phyloP scores from a whole-genome alignment of 2,888 invertebrate genomes.

The Yponomeuta malinellus region DNA sequence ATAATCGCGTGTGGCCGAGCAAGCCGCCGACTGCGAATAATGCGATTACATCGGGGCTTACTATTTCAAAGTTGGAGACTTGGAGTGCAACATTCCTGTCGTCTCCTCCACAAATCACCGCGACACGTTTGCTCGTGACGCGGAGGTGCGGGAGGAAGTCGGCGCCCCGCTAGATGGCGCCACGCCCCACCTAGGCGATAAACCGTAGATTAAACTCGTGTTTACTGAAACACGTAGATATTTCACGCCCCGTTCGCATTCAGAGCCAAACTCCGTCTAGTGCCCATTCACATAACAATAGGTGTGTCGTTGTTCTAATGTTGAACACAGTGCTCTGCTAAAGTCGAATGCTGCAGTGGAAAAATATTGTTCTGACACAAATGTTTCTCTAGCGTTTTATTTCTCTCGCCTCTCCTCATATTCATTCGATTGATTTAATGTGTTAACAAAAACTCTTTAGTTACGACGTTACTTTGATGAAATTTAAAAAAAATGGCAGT shows the following conservation, averaged over 20 bases:
- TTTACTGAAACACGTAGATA: constrained; percentile 63
- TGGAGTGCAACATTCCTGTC: not conserved
- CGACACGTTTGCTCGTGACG: constrained; percentile 6
- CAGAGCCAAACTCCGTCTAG: constrained; percentile 43
- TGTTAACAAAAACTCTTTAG: no score
- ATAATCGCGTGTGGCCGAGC: not conserved
- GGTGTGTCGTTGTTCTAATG: not conserved
- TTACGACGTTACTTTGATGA: no score
- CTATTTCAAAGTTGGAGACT: not conserved
- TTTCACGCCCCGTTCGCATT: constrained; percentile 60
- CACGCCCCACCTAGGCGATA: constrained; percentile 37
- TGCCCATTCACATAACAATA: constrained; percentile 8
- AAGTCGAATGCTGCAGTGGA: not conserved
- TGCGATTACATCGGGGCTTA: not conserved
- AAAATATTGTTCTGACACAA: not conserved
- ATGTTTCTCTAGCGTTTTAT: not conserved
- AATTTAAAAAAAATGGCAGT: no score
- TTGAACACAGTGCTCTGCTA: not conserved
- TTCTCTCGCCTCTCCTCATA: no score
- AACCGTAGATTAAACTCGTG: constrained; percentile 68
- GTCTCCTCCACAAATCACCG: constrained; percentile 10
- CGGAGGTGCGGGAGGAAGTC: constrained; percentile 17
- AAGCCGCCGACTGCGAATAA: not conserved
- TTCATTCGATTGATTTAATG: no score
- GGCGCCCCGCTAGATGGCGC: constrained; percentile 19